A percentile compares a stretch with the other conserved stretches of the same genome.
phyloP scores from a whole-genome alignment of 2,888 invertebrate genomes.

The Trissolcus japonicus region DNA sequence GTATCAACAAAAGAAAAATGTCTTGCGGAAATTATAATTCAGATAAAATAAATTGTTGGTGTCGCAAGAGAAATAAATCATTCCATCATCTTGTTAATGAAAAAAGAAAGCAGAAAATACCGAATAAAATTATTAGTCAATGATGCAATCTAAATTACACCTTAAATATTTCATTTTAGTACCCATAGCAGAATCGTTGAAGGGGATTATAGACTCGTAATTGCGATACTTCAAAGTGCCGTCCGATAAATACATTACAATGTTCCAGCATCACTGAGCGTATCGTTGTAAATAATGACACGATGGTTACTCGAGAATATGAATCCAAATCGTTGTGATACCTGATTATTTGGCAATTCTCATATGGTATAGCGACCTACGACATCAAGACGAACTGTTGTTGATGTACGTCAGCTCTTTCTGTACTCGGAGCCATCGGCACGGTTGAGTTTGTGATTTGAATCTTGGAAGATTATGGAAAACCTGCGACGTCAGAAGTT shows the following conservation, averaged over 20 bases:
- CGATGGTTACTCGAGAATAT: slow-evolving; percentile 63
- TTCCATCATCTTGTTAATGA: too few species aligned
- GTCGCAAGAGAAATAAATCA: too few species aligned
- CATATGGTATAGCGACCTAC: slow-evolving; percentile 73
- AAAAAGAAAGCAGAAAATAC: neutral
- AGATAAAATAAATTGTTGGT: too few species aligned
- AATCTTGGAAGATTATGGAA: slow-evolving; percentile 68
- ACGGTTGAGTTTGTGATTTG: slow-evolving; percentile 49
- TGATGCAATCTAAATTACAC: slow-evolving; percentile 31
- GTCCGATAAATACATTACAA: slow-evolving; percentile 48
- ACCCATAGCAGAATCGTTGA: slow-evolving; percentile 20
- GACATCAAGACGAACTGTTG: slow-evolving; percentile 72
- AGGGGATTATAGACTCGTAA: slow-evolving; percentile 42
- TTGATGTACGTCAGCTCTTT: slow-evolving; percentile 67
- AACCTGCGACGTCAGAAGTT: slow-evolving; percentile 67
- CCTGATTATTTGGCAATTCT: slow-evolving; percentile 67
- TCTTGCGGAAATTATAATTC: neutral
- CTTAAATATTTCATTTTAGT: slow-evolving; percentile 30
- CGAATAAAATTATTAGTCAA: slow-evolving; percentile 4
- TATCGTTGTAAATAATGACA: slow-evolving; percentile 66
- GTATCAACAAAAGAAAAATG: neutral
- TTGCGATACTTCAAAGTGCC: slow-evolving; percentile 51
- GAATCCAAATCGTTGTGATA: slow-evolving; percentile 65
- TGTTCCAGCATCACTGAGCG: slow-evolving; percentile 33
- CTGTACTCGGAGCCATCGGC: slow-evolving; percentile 64